Conservation (phyloP, 2,888 invertebrate genomes). For the Trilocha varians region DNA sequence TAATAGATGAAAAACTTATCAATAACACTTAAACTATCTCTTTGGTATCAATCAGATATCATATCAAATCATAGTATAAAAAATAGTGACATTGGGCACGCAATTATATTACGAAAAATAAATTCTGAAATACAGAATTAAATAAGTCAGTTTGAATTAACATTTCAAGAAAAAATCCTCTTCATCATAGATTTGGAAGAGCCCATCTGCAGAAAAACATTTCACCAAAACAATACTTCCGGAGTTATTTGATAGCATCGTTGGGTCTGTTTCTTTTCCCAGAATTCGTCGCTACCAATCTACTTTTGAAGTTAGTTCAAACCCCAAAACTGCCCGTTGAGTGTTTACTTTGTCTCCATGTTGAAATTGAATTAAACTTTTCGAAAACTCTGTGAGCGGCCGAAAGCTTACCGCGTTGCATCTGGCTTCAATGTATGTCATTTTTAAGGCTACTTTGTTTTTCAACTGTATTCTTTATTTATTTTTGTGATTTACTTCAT, state of each 20-base stretch:
- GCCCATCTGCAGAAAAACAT: not conserved
- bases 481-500: no score
- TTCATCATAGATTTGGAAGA: not conserved
- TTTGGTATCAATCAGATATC: no score
- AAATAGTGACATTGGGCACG: no score
- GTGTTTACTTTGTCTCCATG: conserved; percentile 40
- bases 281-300: conserved; percentile 34
- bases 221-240: not conserved
- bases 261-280: not conserved
- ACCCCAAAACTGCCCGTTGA: conserved; percentile 31
- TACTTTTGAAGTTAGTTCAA: conserved; percentile 38
- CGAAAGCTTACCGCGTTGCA: conserved; percentile 16
- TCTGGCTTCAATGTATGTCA: conserved; percentile 7
- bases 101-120: no score
- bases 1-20: no score
- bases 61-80: no score
- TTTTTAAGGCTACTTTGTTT: conserved; percentile 7
- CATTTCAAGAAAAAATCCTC: not conserved
- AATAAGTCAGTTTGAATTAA: no score
- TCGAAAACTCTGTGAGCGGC: conserved; percentile 27
- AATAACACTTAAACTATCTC: no score
- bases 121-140: no score
- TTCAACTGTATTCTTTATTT: no score
- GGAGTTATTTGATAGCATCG: not conserved
- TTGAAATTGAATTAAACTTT: conserved; percentile 49